A percentile compares a stretch with the other conserved stretches of the same genome.
phyloP scores from a whole-genome alignment of 2,888 invertebrate genomes.

The Ferrisia virgata region DNA sequence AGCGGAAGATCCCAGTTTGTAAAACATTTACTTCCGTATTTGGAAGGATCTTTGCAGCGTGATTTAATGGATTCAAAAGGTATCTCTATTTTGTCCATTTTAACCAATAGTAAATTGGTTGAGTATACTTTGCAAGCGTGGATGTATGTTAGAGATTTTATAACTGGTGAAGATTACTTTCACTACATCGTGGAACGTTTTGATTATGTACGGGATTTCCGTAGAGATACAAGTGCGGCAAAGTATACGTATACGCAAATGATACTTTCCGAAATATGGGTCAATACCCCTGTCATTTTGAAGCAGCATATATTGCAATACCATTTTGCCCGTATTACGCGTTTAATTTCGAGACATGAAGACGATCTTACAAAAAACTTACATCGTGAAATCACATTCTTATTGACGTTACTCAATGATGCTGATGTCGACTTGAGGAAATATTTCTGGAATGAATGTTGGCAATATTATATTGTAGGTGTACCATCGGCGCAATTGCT shows the following conservation, averaged over 20 bases:
- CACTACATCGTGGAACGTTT: neutral
- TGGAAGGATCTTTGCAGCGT: neutral
- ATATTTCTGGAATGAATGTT: too few species aligned
- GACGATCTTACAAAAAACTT: too few species aligned
- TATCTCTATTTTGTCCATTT: neutral
- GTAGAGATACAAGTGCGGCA: neutral
- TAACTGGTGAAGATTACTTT: neutral
- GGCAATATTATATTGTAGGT: neutral
- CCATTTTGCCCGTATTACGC: too few species aligned
- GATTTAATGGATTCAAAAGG: neutral
- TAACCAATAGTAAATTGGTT: neutral
- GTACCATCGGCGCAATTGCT: neutral
- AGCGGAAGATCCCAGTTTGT: too few species aligned
- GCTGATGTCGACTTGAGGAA: too few species aligned
- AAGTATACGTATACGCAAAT: too few species aligned
- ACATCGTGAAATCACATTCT: too few species aligned
- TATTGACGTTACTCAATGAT: too few species aligned
- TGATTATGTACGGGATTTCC: neutral
- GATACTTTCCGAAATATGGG: too few species aligned
- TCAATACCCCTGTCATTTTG: too few species aligned
- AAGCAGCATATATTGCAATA: too few species aligned
- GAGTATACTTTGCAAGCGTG: neutral
- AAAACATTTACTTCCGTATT: neutral
- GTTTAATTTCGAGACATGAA: too few species aligned
- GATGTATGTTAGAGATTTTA: neutral